Evolutionary conservation across 1,140 invertebrate genomes (phyloP), one percentile per base, ranked within the genome.

Genomic region (Lerema accius): DNA sequence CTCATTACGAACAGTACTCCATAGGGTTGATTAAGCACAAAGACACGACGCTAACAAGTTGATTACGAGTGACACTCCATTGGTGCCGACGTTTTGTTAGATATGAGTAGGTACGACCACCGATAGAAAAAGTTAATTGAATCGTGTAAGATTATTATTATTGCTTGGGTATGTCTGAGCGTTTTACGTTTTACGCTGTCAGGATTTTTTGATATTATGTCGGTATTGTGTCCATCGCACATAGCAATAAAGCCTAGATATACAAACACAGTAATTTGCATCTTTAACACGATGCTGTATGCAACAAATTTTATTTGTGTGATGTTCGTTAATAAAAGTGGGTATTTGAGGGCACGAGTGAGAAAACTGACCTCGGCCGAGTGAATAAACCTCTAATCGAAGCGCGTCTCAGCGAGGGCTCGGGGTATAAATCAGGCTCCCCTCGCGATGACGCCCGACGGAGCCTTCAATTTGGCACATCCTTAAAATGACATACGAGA

Each of bases 401-500:
- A 88, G 67, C 71, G 76, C 65, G 69, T 61, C 68, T 69, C 55
- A 71, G 66, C 42, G 65, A 73, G 55, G 76, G 75, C 74, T 66
- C 67, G 65, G 61, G 65, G 81, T 80, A 90, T 90, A 90, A 88
- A 90, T 90, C 87, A 90, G 86, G 42, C 82, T 80, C 86, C 86
- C 83, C 84, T 80, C 74, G 72, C 76, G 76, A 83, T 88, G 80
- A 82, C 84, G 82, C 81, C 80, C 77, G 74, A 63, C 78, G 84
- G 84, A 90, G 81, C 83, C 87, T 90, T 89, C 87, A 89, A 90
- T 90, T 90, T 89, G 83, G 82, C 82, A 89, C 87, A 89, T 90
- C 87, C 87, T 90, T 90, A 90, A 90, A 90, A 90, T 90, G 87
- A 90, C 86, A 90, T 82, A 90, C 82, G 87, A 90, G 84, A 87